phyloP scores from a whole-genome alignment of 2,888 invertebrate species.

The Camponotus fellah region DNA sequence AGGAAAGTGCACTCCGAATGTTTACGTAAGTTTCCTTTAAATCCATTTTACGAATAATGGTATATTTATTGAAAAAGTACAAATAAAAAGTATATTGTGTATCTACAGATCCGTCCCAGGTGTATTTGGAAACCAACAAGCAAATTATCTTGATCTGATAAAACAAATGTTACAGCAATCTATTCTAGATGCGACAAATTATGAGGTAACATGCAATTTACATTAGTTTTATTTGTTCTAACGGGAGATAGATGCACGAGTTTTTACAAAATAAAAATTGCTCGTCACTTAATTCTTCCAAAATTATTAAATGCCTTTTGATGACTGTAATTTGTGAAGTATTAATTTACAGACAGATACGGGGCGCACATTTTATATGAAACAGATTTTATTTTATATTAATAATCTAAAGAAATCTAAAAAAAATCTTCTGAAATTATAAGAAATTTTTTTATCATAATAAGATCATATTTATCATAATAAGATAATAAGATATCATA shows the following conservation, averaged over 20 bases:
- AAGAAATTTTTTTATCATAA: neutral
- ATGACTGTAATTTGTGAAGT: constrained; percentile 88
- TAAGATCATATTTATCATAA: neutral
- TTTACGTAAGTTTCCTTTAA: constrained; percentile 91
- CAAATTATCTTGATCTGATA: constrained; percentile 96
- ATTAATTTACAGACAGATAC: constrained; percentile 88
- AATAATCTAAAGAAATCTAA: neutral
- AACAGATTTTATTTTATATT: constrained; percentile 8
- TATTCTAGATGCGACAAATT: constrained; percentile 90
- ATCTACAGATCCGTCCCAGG: constrained; percentile 94
- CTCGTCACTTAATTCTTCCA: constrained; percentile 86
- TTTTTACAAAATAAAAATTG: constrained; percentile 62
- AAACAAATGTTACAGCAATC: constrained; percentile 97
- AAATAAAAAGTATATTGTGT: neutral
- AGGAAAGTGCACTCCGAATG: constrained; percentile 97
- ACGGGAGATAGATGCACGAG: constrained; percentile 82
- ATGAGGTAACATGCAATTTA: constrained; percentile 87
- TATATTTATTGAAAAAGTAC: neutral
- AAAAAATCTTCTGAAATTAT: constrained; percentile 4
- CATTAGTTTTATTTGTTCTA: constrained; percentile 30
- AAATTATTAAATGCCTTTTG: constrained; percentile 85
- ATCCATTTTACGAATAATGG: constrained; percentile 1
- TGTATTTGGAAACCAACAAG: constrained; percentile 98
- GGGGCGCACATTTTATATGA: constrained; percentile 85
- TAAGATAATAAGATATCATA: no score